Base-by-base conservation (phyloP, 2,113 vertebrate genomes). In the Gymnobelideus leadbeateri region DNA sequence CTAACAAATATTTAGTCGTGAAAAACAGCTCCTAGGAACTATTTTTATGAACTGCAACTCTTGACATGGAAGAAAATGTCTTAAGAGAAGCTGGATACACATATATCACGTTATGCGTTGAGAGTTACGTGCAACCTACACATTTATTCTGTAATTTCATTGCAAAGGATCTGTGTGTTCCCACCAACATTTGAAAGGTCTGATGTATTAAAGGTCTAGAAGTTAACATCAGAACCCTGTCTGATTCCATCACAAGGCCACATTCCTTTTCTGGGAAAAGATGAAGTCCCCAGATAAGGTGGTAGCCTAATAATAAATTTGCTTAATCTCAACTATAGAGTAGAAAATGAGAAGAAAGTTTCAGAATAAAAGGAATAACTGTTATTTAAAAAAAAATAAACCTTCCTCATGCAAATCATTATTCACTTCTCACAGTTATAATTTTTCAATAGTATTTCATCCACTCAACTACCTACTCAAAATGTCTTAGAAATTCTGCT, bases 401-500 rank as follows among this genome's bases (percentile, higher is more conserved):
- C 21, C 68, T 43, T 11, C 3, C 10, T 92, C 7, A 84, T 84
- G n/a, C 7, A 23, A 6, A 84, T 43, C 19, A 43, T 84, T 84
- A 43, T 43, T 77, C 68, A n/a, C 19, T 23, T 84, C n/a, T 84
- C n/a, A 84, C 21, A 43, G n/a, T 28, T 16, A 77, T 23, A 8
- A 51, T 28, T 11, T 19, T 1, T 92, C 91, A 24, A n/a, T 43
- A 89, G 1, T 8, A 68, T 25, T 46, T 47, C 92, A 84, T 84
- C 25, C 50, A 55, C 51, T 47, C 49, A 53, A 8, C 8, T 68
- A 91, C n/a, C 47, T 47, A 1, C 24, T 37, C 46, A 24, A 91
- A 50, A 90, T 46, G 10, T 49, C 91, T 96, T 28, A 51, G 51
- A 90, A 94, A 94, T 23, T 49, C 91, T 57, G 8, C 51, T 55